Evolutionary conservation across 2,797 vertebrate genomes (phyloP).

Genomic region (Crax fasciolata): DNA sequence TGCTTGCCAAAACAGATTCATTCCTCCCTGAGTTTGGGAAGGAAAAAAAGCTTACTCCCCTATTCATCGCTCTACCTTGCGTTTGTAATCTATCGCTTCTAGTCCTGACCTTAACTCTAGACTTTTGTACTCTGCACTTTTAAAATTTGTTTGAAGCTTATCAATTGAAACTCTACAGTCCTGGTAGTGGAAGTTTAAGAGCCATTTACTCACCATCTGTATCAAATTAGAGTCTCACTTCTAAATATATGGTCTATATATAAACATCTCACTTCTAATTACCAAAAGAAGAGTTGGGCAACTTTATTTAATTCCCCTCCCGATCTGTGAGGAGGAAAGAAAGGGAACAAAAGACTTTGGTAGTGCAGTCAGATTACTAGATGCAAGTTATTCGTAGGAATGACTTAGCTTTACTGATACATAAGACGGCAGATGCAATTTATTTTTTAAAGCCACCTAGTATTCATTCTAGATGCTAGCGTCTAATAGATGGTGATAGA

Average conservation of each 20-base stretch:
- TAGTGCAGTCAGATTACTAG: background rate
- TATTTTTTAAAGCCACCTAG: background rate
- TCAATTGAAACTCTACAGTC: background rate
- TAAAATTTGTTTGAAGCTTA: slow-evolving; percentile 53
- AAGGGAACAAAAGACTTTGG: background rate
- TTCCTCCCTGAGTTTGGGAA: background rate
- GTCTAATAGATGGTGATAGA: background rate
- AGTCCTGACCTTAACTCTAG: slow-evolving; percentile 18
- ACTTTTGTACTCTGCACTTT: background rate
- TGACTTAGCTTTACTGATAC: background rate
- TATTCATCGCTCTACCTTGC: background rate
- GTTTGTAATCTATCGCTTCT: slow-evolving; percentile 21
- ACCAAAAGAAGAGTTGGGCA: background rate
- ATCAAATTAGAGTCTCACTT: slow-evolving; percentile 20
- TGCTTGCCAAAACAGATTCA: background rate
- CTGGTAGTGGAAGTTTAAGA: background rate
- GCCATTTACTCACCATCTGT: background rate
- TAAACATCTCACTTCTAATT: no score
- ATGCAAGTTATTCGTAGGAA: background rate
- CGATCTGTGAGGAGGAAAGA: background rate
- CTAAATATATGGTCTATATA: background rate
- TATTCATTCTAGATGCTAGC: background rate
- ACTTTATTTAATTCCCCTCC: background rate
- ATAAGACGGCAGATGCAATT: background rate
- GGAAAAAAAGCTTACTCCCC: background rate